Evolutionary conservation across 2,888 invertebrate genomes (phyloP), one percentile per base, ranked within the genome.

Genomic region (Ametastegia equiseti): DNA sequence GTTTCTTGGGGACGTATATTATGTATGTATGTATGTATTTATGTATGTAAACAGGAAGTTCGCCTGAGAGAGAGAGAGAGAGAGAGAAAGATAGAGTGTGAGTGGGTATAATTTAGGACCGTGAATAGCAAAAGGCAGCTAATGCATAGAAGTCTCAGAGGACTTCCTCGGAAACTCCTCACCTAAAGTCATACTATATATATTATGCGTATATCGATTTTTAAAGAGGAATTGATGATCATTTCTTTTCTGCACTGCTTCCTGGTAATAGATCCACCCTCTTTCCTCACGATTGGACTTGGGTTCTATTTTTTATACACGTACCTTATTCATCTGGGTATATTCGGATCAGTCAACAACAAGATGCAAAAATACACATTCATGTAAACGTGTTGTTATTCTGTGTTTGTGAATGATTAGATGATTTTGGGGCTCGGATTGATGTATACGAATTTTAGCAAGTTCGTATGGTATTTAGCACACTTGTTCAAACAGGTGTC

Each of bases 121-220:
- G 27, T 60, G 60, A 60, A 60, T 60, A 60, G 60, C 30, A 60
- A 60, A 60, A 60, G 9, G 30, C 30, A 60, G 60, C 60, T 60
- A 60, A 60, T 60, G 60, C 42, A 9, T 60, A 60, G 60, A 30
- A 30, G 11, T 15, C 60, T 60, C 30, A 60, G 30, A 60, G 30
- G 5, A 60, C 60, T 60, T 60, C 30, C 30, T 15, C 15, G n/a
- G n/a, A 15, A 30, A 60, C 27, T 60, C 9, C 13, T 27, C n/a
- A 15, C 15, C 4, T 4, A 60, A 60, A 60, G 23, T 30, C 30
- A 27, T 50, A 50, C 50, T 19, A n/a, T 50, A 50, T n/a, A 19
- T 42, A 42, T 42, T 42, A 50, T 50, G 19, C n/a, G 19, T 27
- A 57, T 57, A 60, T 60, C 60, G 60, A 30, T 30, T 60, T 11